Evolutionary conservation across 2,113 vertebrate genomes (phyloP).

Genomic region (Empidonax alnorum): DNA sequence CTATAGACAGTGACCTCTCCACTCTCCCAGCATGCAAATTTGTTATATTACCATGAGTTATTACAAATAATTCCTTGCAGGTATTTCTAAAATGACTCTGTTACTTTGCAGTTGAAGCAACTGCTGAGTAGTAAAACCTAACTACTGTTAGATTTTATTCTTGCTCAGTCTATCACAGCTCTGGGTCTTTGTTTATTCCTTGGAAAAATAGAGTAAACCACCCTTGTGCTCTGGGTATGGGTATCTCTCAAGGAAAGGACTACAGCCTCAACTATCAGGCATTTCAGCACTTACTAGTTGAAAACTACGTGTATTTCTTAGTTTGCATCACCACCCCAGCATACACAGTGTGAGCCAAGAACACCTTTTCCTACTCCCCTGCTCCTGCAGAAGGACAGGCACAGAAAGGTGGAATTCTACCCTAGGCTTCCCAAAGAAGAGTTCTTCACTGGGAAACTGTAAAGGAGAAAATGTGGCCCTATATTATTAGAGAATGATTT

Average conservation of each 20-base stretch:
- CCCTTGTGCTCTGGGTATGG: not conserved
- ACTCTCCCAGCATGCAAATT: not conserved
- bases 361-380: not conserved
- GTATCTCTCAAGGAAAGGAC: not conserved
- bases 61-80: not conserved
- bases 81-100: not conserved
- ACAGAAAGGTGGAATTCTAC: not conserved
- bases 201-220: not conserved
- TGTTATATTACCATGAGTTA: not conserved
- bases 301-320: not conserved
- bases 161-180: not conserved
- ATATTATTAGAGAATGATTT: not conserved
- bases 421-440: not conserved
- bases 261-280: not conserved
- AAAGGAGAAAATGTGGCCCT: not conserved
- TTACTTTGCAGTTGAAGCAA: not conserved
- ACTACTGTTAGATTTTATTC: not conserved
- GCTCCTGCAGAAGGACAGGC: not conserved
- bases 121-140: not conserved
- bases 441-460: not conserved
- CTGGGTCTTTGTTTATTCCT: not conserved
- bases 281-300: not conserved
- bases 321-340: not conserved
- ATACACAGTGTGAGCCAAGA: rapidly evolving
- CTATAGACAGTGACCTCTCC: not conserved